phyloP scores from a whole-genome alignment of 1,140 invertebrate genomes.

The Sycophila sp. region DNA sequence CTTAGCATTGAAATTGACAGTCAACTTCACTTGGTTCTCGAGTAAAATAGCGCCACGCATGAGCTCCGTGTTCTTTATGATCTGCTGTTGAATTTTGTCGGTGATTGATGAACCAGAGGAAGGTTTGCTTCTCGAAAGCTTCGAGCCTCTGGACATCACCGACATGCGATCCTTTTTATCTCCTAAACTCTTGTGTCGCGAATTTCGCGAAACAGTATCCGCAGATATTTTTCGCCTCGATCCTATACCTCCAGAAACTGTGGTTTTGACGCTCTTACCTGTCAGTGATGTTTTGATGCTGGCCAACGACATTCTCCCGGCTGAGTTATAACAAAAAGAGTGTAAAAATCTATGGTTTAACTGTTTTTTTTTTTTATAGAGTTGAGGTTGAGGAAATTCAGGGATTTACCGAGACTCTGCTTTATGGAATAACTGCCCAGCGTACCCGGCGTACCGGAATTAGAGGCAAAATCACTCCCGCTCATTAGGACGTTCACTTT shows the following conservation, averaged over 20 bases:
- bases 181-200: too few relatives aligned
- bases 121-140: not conserved
- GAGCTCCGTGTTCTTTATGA: constrained; percentile 63
- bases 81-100: constrained; percentile 22
- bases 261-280: not conserved
- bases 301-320: not conserved
- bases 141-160: too few relatives aligned
- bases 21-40: constrained; percentile 73
- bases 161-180: too few relatives aligned
- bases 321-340: not conserved
- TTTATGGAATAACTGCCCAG: not conserved
- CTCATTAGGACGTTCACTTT: not conserved
- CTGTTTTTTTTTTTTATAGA: too few relatives aligned
- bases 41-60: constrained; percentile 72
- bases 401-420: not conserved
- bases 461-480: constrained; percentile 18
- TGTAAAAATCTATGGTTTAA: not conserved
- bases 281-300: not conserved
- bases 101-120: not conserved
- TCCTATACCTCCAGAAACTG: too few relatives aligned
- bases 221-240: too few relatives aligned
- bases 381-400: not conserved
- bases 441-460: not conserved
- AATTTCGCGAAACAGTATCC: too few relatives aligned
- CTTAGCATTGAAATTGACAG: constrained; percentile 73